These are phyloP conservation scores for Molanna angustata DNA, from an alignment of 2,888 invertebrate genomes.

Conservation along the genomic window DNA sequence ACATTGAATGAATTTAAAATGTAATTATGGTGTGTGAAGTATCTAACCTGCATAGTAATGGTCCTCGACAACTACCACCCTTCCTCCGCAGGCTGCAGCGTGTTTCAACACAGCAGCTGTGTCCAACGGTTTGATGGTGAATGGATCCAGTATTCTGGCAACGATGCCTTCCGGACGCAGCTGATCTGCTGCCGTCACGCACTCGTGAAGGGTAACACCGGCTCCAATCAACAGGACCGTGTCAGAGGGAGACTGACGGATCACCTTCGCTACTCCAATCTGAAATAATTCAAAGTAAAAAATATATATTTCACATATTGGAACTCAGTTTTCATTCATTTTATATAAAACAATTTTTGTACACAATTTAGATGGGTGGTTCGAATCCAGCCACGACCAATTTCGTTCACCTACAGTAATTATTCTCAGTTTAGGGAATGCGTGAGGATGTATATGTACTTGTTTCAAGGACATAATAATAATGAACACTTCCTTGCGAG, in stretches of 20 bases:
- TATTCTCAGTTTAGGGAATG: no score
- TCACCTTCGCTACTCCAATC: conserved; percentile 76
- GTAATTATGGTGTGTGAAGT: no score
- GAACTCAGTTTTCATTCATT: no score
- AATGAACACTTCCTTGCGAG: no score
- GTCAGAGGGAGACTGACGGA: conserved; percentile 74
- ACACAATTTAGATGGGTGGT: no score
- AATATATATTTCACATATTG: no score
- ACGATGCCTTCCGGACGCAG: conserved; percentile 68
- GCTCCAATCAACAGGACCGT: conserved; percentile 86
- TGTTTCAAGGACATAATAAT: no score
- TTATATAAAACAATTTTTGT: no score
- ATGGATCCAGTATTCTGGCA: conserved; percentile 88
- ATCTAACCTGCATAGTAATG: conserved; percentile 85
- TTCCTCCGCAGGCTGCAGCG: conserved; percentile 76
- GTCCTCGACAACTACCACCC: conserved; percentile 92
- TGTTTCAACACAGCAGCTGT: conserved; percentile 68
- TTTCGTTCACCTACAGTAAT: no score
- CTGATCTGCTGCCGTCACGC: conserved; percentile 75
- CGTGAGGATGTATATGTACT: no score
- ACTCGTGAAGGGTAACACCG: conserved; percentile 92
- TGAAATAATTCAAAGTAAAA: conserved; percentile 36
- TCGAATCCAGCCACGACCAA: no score
- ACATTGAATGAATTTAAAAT: no score
- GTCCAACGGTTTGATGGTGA: conserved; percentile 96